A percentile compares a stretch with the other conserved stretches of the same genome.
phyloP scores from a whole-genome alignment of 2,888 invertebrate species.

The Carabus problematicus region DNA sequence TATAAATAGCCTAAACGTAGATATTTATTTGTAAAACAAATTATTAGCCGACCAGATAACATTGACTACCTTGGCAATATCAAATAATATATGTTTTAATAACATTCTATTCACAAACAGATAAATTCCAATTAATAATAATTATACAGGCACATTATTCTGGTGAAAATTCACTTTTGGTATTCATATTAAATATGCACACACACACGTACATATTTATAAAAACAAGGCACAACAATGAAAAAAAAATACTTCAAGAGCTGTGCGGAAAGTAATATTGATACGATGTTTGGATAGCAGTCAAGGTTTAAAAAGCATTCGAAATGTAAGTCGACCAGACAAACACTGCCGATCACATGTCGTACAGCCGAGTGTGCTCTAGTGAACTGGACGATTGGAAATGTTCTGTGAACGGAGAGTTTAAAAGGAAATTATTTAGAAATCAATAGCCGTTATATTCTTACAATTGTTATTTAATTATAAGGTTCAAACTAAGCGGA shows the following conservation, averaged over 20 bases:
- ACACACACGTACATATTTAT: constrained; percentile 2
- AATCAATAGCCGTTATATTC: too few relatives aligned
- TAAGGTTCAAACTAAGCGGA: too few relatives aligned
- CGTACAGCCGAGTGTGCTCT: neutral
- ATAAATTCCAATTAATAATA: neutral
- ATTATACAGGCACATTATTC: constrained; percentile 11
- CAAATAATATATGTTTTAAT: constrained; percentile 1
- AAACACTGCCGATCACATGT: constrained; percentile 7
- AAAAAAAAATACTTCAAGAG: constrained; percentile 29
- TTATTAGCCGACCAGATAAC: neutral
- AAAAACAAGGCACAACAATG: constrained; percentile 29
- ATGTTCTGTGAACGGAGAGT: neutral
- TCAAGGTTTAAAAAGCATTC: constrained; percentile 36
- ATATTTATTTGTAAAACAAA: constrained; percentile 1
- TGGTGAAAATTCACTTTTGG: constrained; percentile 16
- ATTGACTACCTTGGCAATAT: neutral
- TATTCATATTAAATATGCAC: constrained; percentile 15
- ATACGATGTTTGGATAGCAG: constrained; percentile 12
- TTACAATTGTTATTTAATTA: too few relatives aligned
- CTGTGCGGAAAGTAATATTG: constrained; percentile 30
- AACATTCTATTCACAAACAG: too few relatives aligned
- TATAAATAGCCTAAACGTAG: neutral
- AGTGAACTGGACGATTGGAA: constrained; percentile 17
- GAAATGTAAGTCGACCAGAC: constrained; percentile 30
- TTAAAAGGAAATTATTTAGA: too few relatives aligned